Base-by-base conservation (phyloP, 30 jellyfish, hydroid and myxozoan genomes). In the Catostylus mosaicus region DNA sequence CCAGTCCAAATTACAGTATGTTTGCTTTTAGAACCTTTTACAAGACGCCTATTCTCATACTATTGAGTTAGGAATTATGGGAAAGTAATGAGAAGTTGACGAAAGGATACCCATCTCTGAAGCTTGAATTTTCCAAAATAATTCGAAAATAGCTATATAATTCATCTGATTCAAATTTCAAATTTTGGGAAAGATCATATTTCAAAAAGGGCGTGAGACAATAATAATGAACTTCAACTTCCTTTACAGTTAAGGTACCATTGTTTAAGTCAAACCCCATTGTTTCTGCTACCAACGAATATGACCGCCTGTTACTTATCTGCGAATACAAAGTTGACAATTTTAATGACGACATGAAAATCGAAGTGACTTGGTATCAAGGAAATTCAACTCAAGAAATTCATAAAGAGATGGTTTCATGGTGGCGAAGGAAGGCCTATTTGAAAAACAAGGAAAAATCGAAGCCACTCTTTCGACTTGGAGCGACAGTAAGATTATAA, bases 351-450 rank as follows among this genome's bases (percentile, higher is more conserved):
- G 33, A 10, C 6, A 6, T 26, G 11, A n/a, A 26, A n/a, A 8
- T 8, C 26, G 69, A 56, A 56, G 69, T 56, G 27, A 56, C 69
- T 19, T 56, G 69, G 69, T 56, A 7, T n/a, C 69, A 56, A 56
- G 69, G 26, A n/a, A 6, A 56, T 56, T 56, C 26, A 11, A 56
- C 19, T 26, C 9, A n/a, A 56, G 33, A n/a, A 56, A 6, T 56
- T 56, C 26, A 26, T 19, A 12, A n/a, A 23, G 33, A n/a, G 33
- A 56, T 7, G 6, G 9, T 56, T 19, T 8, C 8, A 56, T 23
- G 12, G 26, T 19, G 33, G 30, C 9, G 33, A 56, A n/a, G 33
- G 11, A 12, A 23, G 69, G 69, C 30, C 19, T 19, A 6, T 11
- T 6, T 56, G 26, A 11, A 56, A 56, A 56, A 56, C 33, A 26